Conservation (phyloP, 2,888 invertebrate genomes). For the Cetonia aurata region DNA sequence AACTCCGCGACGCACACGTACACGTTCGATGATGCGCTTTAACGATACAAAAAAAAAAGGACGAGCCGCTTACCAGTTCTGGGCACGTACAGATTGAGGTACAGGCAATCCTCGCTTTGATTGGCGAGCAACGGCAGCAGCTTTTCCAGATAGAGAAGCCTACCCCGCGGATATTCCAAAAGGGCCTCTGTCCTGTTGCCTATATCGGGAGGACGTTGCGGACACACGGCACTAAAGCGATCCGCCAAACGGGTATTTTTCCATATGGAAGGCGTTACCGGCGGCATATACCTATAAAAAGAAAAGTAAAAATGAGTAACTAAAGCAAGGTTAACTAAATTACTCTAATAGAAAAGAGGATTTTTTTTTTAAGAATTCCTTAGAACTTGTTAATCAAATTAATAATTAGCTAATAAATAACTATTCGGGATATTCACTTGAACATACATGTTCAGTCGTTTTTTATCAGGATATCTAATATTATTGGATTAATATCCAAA, state of each 20-base stretch:
- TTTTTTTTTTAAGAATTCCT: no score
- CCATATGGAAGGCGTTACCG: constrained; percentile 93
- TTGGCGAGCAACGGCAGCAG: constrained; percentile 87
- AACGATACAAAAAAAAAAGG: constrained; percentile 26
- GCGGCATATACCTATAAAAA: constrained; percentile 89
- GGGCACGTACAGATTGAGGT: constrained; percentile 96
- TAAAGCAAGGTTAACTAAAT: no score
- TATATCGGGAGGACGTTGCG: constrained; percentile 80
- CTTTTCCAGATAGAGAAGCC: constrained; percentile 87
- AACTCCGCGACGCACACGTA: constrained; percentile 16
- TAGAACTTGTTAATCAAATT: no score
- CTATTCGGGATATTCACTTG: no score
- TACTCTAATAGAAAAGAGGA: no score
- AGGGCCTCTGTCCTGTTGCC: constrained; percentile 74
- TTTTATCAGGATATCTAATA: no score
- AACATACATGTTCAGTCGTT: no score
- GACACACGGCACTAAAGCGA: constrained; percentile 87
- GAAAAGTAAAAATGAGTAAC: neutral
- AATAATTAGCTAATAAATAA: no score
- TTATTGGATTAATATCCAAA: no score
- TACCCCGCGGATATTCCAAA: constrained; percentile 83
- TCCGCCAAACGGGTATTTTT: constrained; percentile 84
- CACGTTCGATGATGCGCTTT: constrained; percentile 12
- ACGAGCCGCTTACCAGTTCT: constrained; percentile 72
- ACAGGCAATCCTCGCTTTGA: constrained; percentile 98